Percentiles rank a stretch among this genome's conserved stretches.
These are phyloP conservation scores for Xylophagus ater DNA, from an alignment of 2,888 invertebrate species.

Conservation along the genomic window DNA sequence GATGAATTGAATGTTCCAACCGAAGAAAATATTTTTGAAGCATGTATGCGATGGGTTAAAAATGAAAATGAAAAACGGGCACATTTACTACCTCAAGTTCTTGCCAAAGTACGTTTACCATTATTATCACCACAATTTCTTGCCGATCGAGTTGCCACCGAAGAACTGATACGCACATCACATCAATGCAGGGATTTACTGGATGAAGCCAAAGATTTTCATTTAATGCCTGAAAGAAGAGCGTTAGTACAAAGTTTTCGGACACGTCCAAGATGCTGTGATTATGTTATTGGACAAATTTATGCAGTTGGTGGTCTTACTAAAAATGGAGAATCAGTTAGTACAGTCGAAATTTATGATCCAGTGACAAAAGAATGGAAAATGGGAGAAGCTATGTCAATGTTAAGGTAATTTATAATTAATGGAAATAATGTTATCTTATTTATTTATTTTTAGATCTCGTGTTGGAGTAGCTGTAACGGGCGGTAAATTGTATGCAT, in stretches of 20 bases:
- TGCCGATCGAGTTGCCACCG: conserved; percentile 67
- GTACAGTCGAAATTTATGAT: conserved; percentile 76
- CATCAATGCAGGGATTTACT: conserved; percentile 73
- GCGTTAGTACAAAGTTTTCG: conserved; percentile 61
- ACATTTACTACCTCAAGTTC: conserved; percentile 52
- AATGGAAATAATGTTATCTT: background rate
- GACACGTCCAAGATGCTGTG: conserved; percentile 63
- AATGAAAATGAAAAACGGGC: conserved; percentile 48
- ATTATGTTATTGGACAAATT: conserved; percentile 63
- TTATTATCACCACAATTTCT: conserved; percentile 70
- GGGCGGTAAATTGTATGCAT: conserved; percentile 64
- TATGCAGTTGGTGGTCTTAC: conserved; percentile 81
- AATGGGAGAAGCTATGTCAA: conserved; percentile 71
- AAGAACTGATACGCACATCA: conserved; percentile 63
- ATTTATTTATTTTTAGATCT: conserved; percentile 42
- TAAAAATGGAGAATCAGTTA: conserved; percentile 70
- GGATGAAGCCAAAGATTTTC: conserved; percentile 81
- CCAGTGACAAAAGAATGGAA: conserved; percentile 60
- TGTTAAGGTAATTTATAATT: conserved; percentile 41
- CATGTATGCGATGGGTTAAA: conserved; percentile 70
- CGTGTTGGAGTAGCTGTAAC: conserved; percentile 77
- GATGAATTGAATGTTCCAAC: conserved; percentile 66
- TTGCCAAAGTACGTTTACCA: conserved; percentile 67
- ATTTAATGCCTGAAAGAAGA: conserved; percentile 74
- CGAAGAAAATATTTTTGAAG: conserved; percentile 77